Conservation (phyloP, 2,888 invertebrate genomes). For the Caenorhabditis sp. region DNA sequence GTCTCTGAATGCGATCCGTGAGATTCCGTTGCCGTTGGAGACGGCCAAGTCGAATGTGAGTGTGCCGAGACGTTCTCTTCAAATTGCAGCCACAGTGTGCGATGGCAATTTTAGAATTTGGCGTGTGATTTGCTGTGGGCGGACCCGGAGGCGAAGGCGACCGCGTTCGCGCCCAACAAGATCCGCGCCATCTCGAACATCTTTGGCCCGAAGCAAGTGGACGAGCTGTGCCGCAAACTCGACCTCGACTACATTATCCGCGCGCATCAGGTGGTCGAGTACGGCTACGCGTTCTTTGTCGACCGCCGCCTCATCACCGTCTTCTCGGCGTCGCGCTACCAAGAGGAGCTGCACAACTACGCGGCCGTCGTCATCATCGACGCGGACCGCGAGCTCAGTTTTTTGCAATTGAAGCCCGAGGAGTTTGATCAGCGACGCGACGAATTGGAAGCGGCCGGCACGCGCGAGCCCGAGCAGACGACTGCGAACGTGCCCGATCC, state of each 20-base stretch:
- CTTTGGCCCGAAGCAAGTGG: constrained; percentile 66
- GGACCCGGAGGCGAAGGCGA: constrained; percentile 59
- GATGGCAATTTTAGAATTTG: no score
- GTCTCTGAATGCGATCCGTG: no score
- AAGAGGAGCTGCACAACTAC: constrained; percentile 68
- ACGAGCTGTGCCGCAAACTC: constrained; percentile 65
- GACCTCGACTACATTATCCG: constrained; percentile 67
- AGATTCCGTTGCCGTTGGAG: no score
- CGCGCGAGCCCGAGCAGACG: no score
- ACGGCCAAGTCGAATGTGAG: constrained; percentile 56
- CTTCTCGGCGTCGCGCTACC: constrained; percentile 65
- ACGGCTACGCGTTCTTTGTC: constrained; percentile 64
- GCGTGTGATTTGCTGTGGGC: constrained; percentile 70
- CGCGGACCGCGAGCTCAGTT: constrained; percentile 61
- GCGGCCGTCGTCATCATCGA: constrained; percentile 65
- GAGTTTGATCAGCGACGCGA: constrained; percentile 60
- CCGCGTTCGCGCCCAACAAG: constrained; percentile 51
- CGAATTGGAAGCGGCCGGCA: no score
- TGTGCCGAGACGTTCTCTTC: no score
- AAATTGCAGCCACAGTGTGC: no score
- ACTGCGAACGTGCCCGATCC: no score
- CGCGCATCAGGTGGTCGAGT: constrained; percentile 63
- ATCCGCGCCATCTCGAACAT: constrained; percentile 63
- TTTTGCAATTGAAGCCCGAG: constrained; percentile 68
- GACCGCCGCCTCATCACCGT: constrained; percentile 56